A percentile compares a stretch with the other conserved stretches of the same genome.
phyloP scores from a whole-genome alignment of 2,113 vertebrate genomes.

The Corvus hawaiiensis region DNA sequence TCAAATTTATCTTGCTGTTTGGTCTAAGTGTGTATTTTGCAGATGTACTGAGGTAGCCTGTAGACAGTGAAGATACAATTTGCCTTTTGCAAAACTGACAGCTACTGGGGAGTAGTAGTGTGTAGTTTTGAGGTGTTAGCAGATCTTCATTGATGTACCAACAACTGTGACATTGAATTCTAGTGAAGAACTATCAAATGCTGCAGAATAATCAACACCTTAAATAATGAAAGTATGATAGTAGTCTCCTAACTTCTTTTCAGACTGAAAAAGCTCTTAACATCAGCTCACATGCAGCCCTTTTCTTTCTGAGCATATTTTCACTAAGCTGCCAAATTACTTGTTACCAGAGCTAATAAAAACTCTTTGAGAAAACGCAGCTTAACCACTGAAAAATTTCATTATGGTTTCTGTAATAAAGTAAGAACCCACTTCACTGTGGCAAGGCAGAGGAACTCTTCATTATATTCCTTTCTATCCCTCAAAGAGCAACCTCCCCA shows the following conservation, averaged over 20 bases:
- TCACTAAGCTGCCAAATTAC: background rate
- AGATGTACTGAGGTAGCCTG: background rate
- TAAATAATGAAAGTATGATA: background rate
- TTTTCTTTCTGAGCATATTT: background rate
- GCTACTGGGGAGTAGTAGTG: background rate
- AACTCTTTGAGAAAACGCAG: background rate
- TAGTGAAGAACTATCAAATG: background rate
- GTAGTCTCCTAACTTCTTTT: background rate
- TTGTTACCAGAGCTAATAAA: background rate
- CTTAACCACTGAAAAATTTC: background rate
- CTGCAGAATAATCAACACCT: background rate
- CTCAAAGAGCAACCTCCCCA: background rate
- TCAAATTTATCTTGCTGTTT: background rate
- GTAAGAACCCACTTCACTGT: background rate
- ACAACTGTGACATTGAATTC: accelerated
- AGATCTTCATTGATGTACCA: background rate
- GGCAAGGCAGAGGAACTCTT: background rate
- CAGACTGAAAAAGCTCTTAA: background rate
- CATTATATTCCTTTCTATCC: background rate
- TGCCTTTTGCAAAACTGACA: background rate
- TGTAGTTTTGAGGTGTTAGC: background rate
- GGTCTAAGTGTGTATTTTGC: background rate
- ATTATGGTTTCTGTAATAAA: background rate
- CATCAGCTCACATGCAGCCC: background rate
- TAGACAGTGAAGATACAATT: background rate